Evolutionary conservation across 1,140 invertebrate genomes (phyloP).

Genomic region (Panagrolaimus sp.): DNA sequence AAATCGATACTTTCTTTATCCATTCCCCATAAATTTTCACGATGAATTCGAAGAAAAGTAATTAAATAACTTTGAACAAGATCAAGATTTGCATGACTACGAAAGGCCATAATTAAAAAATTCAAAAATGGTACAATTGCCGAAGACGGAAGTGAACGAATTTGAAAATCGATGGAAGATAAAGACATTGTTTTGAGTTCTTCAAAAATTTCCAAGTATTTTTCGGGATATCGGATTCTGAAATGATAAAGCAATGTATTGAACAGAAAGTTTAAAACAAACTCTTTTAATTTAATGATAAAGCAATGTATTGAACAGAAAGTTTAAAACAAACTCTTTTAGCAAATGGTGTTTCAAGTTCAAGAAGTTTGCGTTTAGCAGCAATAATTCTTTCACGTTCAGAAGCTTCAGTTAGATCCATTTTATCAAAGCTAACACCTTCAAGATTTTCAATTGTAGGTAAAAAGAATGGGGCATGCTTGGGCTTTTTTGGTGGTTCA

Average conservation of each 20-base stretch:
- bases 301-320: conserved; percentile 27
- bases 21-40: conserved; percentile 26
- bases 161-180: conserved; percentile 80
- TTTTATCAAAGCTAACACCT: conserved; percentile 60
- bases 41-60: conserved; percentile 80
- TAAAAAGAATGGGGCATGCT: conserved; percentile 87
- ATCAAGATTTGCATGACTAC: conserved; percentile 79
- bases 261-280: conserved; percentile 22
- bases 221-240: conserved; percentile 31
- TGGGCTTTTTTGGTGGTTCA: conserved; percentile 72
- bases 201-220: conserved; percentile 64
- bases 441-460: conserved; percentile 79
- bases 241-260: conserved; percentile 33
- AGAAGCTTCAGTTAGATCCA: conserved; percentile 56
- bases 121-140: conserved; percentile 75
- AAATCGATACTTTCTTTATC: too few relatives aligned
- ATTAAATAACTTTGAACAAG: conserved; percentile 83
- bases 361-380: conserved; percentile 37
- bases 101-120: conserved; percentile 70
- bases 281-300: conserved; percentile 26
- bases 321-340: conserved; percentile 28
- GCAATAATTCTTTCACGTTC: conserved; percentile 25
- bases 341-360: conserved; percentile 36
- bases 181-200: conserved; percentile 77
- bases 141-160: conserved; percentile 71